phyloP scores from a whole-genome alignment of 2,797 vertebrate genomes.

The Sebastes iracundus region DNA sequence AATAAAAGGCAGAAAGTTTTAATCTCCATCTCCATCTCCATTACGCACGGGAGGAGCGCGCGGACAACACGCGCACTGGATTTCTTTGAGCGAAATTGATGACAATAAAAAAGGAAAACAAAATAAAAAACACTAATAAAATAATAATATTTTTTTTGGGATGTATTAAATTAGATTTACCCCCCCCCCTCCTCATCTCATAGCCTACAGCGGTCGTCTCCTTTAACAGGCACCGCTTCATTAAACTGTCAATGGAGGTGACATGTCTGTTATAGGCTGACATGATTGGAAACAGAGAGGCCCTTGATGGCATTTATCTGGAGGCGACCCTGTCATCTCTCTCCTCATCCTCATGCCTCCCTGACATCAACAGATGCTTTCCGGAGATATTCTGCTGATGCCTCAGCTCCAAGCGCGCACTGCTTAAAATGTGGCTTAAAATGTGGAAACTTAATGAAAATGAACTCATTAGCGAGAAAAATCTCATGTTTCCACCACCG shows the following conservation, averaged over 20 bases:
- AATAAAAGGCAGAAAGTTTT: too few species aligned
- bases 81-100: constrained; percentile 13
- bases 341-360: constrained; percentile 19
- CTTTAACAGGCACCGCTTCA: constrained; percentile 61
- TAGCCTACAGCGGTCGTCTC: constrained; percentile 25
- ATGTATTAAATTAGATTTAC: background rate
- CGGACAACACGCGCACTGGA: background rate
- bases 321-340: constrained; percentile 74
- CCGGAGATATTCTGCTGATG: constrained; percentile 23
- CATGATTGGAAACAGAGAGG: constrained; percentile 77
- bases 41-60: constrained; percentile 1
- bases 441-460: background rate
- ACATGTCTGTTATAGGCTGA: constrained; percentile 77
- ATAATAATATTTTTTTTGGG: background rate
- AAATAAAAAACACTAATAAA: background rate
- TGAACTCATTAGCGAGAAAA: background rate
- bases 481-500: background rate
- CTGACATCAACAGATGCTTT: constrained; percentile 67
- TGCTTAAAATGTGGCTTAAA: background rate
- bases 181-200: background rate
- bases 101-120: background rate
- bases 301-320: constrained; percentile 79
- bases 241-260: constrained; percentile 77
- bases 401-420: background rate
- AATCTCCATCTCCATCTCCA: too few species aligned